These are phyloP conservation scores for Sycophaga agraensis DNA, from an alignment of 1,140 invertebrate species.

Conservation along the genomic window DNA sequence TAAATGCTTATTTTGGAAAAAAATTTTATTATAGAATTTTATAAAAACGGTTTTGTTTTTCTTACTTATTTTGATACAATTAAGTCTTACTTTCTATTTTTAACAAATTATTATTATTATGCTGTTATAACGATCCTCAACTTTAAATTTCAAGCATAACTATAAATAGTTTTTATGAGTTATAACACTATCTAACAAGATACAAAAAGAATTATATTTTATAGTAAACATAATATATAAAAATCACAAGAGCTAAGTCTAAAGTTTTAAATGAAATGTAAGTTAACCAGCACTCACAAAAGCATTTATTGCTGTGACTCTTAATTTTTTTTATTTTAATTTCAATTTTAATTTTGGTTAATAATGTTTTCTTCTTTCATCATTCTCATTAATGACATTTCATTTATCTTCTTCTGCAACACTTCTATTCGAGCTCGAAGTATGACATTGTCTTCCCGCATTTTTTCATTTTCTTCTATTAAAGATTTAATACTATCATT, in stretches of 20 bases:
- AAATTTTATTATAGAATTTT: too few species aligned
- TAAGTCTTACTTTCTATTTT: too few species aligned
- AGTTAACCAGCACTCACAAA: conserved; percentile 1
- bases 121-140: too few species aligned
- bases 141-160: not conserved
- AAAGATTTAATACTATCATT: conserved; percentile 33
- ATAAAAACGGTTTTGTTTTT: too few species aligned
- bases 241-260: not conserved
- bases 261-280: not conserved
- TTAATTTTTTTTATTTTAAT: too few species aligned
- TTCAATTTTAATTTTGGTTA: conserved; percentile 44
- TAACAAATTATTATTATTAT: too few species aligned
- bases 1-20: too few species aligned
- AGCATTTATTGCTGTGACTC: conserved; percentile 34
- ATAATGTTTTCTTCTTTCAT: conserved; percentile 46
- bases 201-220: not conserved
- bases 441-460: conserved; percentile 42
- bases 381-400: conserved; percentile 38
- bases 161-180: not conserved
- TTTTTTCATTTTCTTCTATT: conserved; percentile 44
- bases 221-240: not conserved
- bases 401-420: conserved; percentile 39
- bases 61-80: too few species aligned
- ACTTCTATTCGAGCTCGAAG: conserved; percentile 41
- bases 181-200: too few species aligned